Conservation (phyloP, 1,140 invertebrate genomes). For the Popillia japonica region DNA sequence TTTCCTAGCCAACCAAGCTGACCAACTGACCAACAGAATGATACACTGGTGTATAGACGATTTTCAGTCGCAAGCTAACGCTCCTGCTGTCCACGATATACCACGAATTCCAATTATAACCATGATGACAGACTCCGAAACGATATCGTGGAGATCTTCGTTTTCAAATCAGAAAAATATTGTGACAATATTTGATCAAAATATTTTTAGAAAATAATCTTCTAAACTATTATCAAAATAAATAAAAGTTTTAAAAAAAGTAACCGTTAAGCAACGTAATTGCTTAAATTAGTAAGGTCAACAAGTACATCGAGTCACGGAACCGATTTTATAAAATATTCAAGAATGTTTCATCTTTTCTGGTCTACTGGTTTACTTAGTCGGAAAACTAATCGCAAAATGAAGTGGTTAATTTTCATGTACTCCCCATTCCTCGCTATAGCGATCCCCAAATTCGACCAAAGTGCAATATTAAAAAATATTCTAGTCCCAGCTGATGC, state of each 20-base stretch:
- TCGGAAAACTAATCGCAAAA: neutral
- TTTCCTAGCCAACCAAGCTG: conserved; percentile 26
- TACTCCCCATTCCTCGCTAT: neutral
- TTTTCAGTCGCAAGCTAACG: neutral
- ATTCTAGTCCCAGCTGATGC: conserved; percentile 84
- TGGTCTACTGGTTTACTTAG: neutral
- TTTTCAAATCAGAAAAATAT: neutral
- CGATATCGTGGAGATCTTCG: neutral
- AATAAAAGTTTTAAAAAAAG: neutral
- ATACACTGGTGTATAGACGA: neutral
- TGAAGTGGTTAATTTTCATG: conserved; percentile 33
- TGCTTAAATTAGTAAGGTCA: conserved; percentile 35
- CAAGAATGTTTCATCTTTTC: neutral
- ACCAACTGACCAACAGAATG: conserved; percentile 22
- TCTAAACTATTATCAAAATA: too few relatives aligned
- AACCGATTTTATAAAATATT: conserved; percentile 3
- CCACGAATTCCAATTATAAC: neutral
- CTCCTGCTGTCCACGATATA: neutral
- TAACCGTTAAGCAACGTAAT: neutral
- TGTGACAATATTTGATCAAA: neutral
- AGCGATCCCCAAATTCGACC: conserved; percentile 78
- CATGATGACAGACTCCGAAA: neutral
- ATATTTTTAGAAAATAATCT: neutral
- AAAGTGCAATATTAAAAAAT: conserved; percentile 79
- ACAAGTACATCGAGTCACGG: conserved; percentile 7